Base-by-base conservation (phyloP, 1,140 invertebrate species). In the Orchestia grillus region DNA sequence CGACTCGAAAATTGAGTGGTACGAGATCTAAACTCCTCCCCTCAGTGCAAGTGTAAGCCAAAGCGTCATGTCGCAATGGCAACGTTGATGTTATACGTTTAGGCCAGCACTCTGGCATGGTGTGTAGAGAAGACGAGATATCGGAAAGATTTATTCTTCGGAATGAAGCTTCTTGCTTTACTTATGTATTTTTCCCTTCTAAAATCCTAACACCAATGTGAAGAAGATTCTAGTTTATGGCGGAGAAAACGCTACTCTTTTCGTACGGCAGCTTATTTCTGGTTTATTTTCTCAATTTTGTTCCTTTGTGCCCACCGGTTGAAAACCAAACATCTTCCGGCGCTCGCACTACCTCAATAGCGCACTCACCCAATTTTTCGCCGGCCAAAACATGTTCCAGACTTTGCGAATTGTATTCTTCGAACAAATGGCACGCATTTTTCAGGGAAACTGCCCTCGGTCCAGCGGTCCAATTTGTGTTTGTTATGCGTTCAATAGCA, bases 401-500 rank as follows among this genome's bases (percentile, higher is more conserved):
- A 77, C 36, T 77, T 77, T 36, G 62, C 62, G 62, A 77, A 77
- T 42, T 44, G n/a, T 44, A 90, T 90, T 44, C 88, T 90, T 15
- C 42, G 88, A 41, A 44, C 88, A 42, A 90, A 90, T 41, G n/a
- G 88, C 88, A 41, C 42, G 11, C 43, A 90, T 90, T 90, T 90
- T 90, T 90, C 88, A 90, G 88, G 41, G 43, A 44, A 90, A 90
- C 88, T 90, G 88, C 88, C 43, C 41, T 42, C 41, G 88, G 43
- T 90, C 88, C 88, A 42, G 88, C 88, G 41, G 42, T 90, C 41
- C 88, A 90, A 90, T 90, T 90, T 41, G n/a, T 42, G 41, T 90
- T 90, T 44, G 88, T 90, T 90, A 90, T 90, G n/a, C 28, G 88
- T 41, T 44, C 88, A 90, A 90, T 90, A 44, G n/a, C 88, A 77